phyloP scores from a whole-genome alignment of 2,888 invertebrate genomes.

The Phyto melanocephala region DNA sequence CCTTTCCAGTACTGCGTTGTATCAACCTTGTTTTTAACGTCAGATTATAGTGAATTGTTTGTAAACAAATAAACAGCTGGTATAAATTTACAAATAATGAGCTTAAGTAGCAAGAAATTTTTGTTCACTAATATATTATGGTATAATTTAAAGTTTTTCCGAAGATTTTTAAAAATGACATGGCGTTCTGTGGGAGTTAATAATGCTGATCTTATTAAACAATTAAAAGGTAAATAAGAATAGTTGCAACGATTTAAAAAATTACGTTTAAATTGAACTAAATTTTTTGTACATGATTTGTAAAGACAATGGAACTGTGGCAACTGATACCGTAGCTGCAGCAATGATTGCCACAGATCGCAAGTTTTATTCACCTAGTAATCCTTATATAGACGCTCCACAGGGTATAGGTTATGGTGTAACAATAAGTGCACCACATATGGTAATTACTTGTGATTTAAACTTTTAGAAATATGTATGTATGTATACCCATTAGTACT shows the following conservation, averaged over 20 bases:
- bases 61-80: slow-evolving; percentile 8
- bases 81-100: not conserved
- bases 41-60: no score
- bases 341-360: slow-evolving; percentile 92
- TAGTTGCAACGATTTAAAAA: not conserved
- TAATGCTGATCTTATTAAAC: slow-evolving; percentile 89
- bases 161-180: slow-evolving; percentile 83
- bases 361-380: slow-evolving; percentile 86
- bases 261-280: no score
- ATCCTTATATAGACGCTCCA: slow-evolving; percentile 93
- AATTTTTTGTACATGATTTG: no score
- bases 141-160: not conserved
- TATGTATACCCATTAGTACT: no score
- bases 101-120: not conserved
- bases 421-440: slow-evolving; percentile 97
- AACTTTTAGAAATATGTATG: no score
- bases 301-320: slow-evolving; percentile 91
- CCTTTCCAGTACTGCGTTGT: no score
- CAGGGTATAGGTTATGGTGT: slow-evolving; percentile 96
- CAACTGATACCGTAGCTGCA: slow-evolving; percentile 85
- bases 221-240: slow-evolving; percentile 84
- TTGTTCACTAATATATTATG: not conserved
- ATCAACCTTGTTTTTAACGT: no score
- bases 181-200: slow-evolving; percentile 91
- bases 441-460: no score